These are phyloP conservation scores for Ptilodon capucinus DNA, from an alignment of 2,888 invertebrate species.

Conservation along the genomic window DNA sequence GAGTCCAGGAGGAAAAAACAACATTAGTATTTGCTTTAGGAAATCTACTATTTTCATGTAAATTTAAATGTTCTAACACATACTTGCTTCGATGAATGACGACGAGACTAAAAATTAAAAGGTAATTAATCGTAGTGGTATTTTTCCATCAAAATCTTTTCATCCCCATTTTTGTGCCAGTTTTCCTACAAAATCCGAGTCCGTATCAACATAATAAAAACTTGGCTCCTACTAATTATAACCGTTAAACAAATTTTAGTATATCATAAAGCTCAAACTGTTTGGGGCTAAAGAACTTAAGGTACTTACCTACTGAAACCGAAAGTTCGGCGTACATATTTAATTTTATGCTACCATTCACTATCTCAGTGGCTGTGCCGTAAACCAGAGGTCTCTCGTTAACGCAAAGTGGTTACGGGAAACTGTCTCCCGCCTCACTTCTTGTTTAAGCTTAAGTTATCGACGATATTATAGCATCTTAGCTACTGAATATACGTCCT, in stretches of 20 bases:
- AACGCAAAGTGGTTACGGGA: slow-evolving; percentile 22
- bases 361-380: slow-evolving; percentile 14
- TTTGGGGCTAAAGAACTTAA: slow-evolving; percentile 10
- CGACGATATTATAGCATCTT: background rate
- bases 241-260: slow-evolving; percentile 14
- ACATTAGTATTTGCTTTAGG: too few relatives aligned
- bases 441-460: background rate
- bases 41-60: too few relatives aligned
- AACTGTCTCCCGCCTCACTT: slow-evolving; percentile 11
- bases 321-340: slow-evolving; percentile 23
- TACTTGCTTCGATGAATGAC: too few relatives aligned
- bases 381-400: slow-evolving; percentile 29
- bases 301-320: slow-evolving; percentile 9
- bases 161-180: too few relatives aligned
- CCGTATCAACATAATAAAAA: background rate
- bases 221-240: background rate
- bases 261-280: slow-evolving; percentile 12
- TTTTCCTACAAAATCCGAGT: too few relatives aligned
- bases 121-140: too few relatives aligned
- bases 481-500: slow-evolving; percentile 11
- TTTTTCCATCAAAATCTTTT: too few relatives aligned
- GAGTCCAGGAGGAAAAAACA: too few relatives aligned
- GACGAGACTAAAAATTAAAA: too few relatives aligned
- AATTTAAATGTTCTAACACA: too few relatives aligned
- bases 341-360: slow-evolving; percentile 25